Conservation (phyloP, 2,113 vertebrate genomes). For the Accipiter virgatus region DNA sequence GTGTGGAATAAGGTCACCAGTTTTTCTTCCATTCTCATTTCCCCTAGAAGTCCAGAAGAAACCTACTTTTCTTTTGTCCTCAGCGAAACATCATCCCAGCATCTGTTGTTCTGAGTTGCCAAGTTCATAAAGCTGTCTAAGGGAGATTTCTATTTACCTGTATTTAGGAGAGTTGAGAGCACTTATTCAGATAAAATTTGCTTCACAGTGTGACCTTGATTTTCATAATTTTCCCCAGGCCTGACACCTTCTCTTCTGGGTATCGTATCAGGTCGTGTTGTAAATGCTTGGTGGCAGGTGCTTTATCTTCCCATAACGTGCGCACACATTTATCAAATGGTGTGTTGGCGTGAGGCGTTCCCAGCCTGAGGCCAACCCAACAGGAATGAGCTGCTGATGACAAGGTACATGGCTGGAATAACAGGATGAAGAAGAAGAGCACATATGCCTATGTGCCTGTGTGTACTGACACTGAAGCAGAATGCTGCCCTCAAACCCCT, state of each 20-base stretch:
- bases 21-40: not conserved
- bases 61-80: not conserved
- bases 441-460: not conserved
- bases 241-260: not conserved
- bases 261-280: not conserved
- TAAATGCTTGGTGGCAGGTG: not conserved
- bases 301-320: not conserved
- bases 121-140: not conserved
- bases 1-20: not conserved
- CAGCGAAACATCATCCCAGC: not conserved
- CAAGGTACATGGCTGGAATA: not conserved
- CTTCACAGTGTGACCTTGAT: not conserved
- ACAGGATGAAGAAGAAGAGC: not conserved
- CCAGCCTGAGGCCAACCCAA: not conserved
- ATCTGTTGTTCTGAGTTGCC: not conserved
- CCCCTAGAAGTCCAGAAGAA: not conserved
- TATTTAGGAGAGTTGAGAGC: not conserved
- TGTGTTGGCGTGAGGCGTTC: accelerated
- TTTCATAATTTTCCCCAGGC: not conserved
- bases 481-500: not conserved
- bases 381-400: not conserved
- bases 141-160: not conserved
- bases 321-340: not conserved
- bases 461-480: not conserved
- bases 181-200: not conserved